Evolutionary conservation across 2,797 vertebrate species (phyloP).

Genomic region (Tangara arthus): DNA sequence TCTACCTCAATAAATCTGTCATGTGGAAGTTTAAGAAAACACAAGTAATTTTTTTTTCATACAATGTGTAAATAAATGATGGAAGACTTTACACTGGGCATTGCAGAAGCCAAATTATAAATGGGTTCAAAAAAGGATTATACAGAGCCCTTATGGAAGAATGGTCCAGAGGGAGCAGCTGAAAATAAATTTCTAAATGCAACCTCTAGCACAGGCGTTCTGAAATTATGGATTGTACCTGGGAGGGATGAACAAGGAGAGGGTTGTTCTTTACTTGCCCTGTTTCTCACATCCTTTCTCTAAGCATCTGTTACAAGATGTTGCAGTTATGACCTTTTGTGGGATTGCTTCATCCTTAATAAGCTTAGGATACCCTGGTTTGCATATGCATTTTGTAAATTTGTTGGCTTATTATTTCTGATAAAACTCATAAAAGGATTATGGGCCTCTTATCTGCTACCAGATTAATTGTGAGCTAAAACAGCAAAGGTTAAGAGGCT

Average conservation of each 20-base stretch:
- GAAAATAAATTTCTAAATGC: background rate
- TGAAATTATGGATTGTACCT: background rate
- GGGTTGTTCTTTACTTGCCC: background rate
- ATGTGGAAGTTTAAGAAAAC: background rate
- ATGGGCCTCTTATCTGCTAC: constrained; percentile 25
- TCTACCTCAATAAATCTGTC: background rate
- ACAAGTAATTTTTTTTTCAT: background rate
- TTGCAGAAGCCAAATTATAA: background rate
- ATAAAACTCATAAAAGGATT: constrained; percentile 44
- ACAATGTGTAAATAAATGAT: background rate
- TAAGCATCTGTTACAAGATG: background rate
- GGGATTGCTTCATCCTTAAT: constrained; percentile 43
- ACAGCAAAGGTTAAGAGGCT: constrained; percentile 48
- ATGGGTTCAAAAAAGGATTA: background rate
- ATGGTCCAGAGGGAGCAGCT: background rate
- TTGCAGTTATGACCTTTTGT: background rate
- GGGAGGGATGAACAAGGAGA: background rate
- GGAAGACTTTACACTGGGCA: background rate
- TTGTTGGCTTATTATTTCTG: constrained; percentile 30
- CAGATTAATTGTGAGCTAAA: constrained; percentile 36
- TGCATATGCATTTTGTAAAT: background rate
- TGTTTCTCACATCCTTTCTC: background rate
- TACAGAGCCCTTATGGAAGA: background rate
- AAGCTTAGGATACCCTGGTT: constrained; percentile 5
- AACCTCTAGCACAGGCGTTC: background rate